Conservation (phyloP, 2,888 invertebrate genomes). For the Thereva unica region DNA sequence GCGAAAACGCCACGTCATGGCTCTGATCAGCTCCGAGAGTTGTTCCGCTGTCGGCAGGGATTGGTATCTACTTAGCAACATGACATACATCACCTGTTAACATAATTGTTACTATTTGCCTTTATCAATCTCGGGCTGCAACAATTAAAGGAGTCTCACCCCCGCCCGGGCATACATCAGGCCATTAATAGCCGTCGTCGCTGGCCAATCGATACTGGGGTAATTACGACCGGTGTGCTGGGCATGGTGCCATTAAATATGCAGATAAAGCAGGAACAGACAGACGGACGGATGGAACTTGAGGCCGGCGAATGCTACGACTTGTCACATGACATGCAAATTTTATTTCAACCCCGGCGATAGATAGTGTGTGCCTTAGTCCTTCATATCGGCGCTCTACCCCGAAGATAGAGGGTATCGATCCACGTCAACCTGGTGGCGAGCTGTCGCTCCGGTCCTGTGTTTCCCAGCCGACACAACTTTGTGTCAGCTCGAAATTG, state of each 20-base stretch:
- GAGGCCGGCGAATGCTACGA: not conserved
- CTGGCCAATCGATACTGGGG: not conserved
- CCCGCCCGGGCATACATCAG: not conserved
- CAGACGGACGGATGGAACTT: too few species aligned
- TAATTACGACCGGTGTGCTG: not conserved
- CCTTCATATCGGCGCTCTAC: not conserved
- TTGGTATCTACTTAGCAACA: not conserved
- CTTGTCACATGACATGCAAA: not conserved
- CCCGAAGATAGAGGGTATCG: too few species aligned
- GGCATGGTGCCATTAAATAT: too few species aligned
- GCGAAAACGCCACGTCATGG: too few species aligned
- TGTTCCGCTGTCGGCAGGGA: not conserved
- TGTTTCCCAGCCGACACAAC: not conserved
- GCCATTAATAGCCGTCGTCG: not conserved
- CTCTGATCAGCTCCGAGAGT: too few species aligned
- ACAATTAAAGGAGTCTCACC: not conserved
- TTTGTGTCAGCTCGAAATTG: not conserved
- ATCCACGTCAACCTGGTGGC: not conserved
- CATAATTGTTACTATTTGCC: slow-evolving; percentile 8
- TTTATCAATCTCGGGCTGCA: not conserved
- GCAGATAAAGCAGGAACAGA: too few species aligned
- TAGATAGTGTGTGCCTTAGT: not conserved
- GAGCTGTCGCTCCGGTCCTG: not conserved
- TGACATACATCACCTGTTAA: not conserved
- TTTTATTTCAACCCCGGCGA: not conserved